A percentile compares a stretch with the other conserved stretches of the same genome.
Evolutionary conservation across 1,140 invertebrate species (phyloP).

Genomic region (Ganaspis sp.): DNA sequence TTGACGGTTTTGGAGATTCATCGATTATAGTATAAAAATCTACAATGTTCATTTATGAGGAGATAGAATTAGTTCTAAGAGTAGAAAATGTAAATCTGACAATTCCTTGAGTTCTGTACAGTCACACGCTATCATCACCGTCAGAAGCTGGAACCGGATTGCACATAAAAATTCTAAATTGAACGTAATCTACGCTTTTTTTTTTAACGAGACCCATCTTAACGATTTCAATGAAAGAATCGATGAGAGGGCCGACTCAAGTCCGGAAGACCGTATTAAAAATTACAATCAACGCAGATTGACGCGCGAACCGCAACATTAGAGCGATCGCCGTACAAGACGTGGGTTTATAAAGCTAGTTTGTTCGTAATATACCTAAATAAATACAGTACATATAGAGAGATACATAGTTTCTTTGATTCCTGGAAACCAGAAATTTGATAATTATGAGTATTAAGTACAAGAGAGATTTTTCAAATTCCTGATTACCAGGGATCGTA

Average conservation of each 20-base stretch:
- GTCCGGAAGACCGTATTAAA: constrained; percentile 26
- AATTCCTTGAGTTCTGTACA: neutral
- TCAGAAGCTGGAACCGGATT: constrained; percentile 24
- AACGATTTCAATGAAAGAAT: neutral
- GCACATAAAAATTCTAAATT: constrained; percentile 3
- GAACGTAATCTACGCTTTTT: constrained; percentile 6
- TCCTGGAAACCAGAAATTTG: neutral
- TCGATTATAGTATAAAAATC: constrained; percentile 25
- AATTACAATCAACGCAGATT: constrained; percentile 30
- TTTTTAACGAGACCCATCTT: constrained; percentile 11
- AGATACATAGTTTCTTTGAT: constrained; percentile 34
- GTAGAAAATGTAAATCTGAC: constrained; percentile 27
- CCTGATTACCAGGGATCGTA: constrained; percentile 21
- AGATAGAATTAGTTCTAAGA: neutral
- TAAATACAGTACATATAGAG: constrained; percentile 56
- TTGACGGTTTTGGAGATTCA: neutral
- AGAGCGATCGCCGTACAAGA: constrained; percentile 22
- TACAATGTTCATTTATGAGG: neutral
- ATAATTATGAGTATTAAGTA: constrained; percentile 22
- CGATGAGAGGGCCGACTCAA: neutral
- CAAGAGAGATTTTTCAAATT: constrained; percentile 22
- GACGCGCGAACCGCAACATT: constrained; percentile 19
- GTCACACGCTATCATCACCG: neutral
- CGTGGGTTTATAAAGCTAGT: constrained; percentile 44
- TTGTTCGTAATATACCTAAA: constrained; percentile 55